A percentile compares a stretch with the other conserved stretches of the same genome.
Conservation (phyloP, 2,113 vertebrate genomes). For the Sterna hirundo region DNA sequence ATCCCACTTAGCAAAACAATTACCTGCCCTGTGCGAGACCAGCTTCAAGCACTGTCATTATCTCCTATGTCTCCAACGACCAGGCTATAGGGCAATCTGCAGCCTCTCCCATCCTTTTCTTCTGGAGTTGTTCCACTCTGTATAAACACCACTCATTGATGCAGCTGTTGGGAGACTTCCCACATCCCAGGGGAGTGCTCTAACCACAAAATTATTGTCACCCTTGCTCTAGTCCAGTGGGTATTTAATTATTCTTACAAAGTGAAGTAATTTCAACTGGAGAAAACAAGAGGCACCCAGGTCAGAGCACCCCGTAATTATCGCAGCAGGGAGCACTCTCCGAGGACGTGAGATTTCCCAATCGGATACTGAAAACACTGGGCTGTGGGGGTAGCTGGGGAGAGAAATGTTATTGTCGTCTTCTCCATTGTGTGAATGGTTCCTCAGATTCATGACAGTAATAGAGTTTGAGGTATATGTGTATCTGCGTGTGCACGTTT, state of each 20-base stretch:
- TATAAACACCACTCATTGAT: neutral
- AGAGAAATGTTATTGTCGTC: neutral
- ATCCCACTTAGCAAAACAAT: neutral
- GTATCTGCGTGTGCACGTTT: neutral
- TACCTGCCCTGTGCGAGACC: neutral
- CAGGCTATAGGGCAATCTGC: neutral
- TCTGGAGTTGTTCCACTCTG: neutral
- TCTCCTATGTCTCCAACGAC: neutral
- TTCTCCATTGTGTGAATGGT: neutral
- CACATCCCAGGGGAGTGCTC: slow-evolving; percentile 4
- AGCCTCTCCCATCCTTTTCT: neutral
- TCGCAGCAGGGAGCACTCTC: neutral
- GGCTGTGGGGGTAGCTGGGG: neutral
- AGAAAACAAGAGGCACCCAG: slow-evolving; percentile 33
- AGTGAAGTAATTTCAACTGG: slow-evolving; percentile 37
- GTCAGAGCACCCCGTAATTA: slow-evolving; percentile 47
- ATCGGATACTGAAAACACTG: neutral
- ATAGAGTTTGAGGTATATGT: neutral
- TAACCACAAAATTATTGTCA: slow-evolving; percentile 25
- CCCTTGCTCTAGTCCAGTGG: slow-evolving; percentile 30
- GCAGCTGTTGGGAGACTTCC: slow-evolving; percentile 31
- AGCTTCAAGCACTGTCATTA: neutral
- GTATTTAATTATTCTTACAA: slow-evolving; percentile 57
- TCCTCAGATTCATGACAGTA: neutral
- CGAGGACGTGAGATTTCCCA: slow-evolving; percentile 23